Evolutionary conservation across 2,888 invertebrate genomes (phyloP).

Genomic region (Cyclophora albipunctata): DNA sequence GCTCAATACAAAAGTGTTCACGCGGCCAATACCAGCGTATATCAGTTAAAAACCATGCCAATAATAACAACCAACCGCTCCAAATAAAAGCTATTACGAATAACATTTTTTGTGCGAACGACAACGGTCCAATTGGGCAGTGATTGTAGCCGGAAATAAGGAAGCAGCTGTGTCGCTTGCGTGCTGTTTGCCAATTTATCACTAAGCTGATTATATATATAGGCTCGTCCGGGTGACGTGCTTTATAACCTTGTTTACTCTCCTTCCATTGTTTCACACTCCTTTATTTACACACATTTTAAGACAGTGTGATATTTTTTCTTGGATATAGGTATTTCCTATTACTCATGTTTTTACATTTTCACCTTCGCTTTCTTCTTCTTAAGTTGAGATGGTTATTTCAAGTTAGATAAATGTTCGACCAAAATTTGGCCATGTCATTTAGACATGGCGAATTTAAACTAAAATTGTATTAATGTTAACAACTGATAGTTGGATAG

Average conservation of each 20-base stretch:
- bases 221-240: slow-evolving; percentile 65
- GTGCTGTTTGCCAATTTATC: slow-evolving; percentile 75
- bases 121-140: slow-evolving; percentile 9
- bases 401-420: background rate
- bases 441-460: no score
- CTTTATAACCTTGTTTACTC: slow-evolving; percentile 68
- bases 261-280: slow-evolving; percentile 54
- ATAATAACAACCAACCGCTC: no score
- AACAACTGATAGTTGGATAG: no score
- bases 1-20: no score
- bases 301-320: slow-evolving; percentile 15
- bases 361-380: background rate
- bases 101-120: slow-evolving; percentile 5
- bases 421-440: no score
- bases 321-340: background rate
- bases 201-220: slow-evolving; percentile 75
- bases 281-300: slow-evolving; percentile 60
- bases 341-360: background rate
- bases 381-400: background rate
- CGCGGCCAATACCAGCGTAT: no score
- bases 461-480: no score
- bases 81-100: background rate
- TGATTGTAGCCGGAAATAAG: slow-evolving; percentile 28
- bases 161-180: slow-evolving; percentile 71
- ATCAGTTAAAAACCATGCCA: no score